A percentile compares a stretch with the other conserved stretches of the same genome.
These are phyloP conservation scores for Listronotus bonariensis DNA, from an alignment of 1,140 invertebrate genomes.

Conservation along the genomic window DNA sequence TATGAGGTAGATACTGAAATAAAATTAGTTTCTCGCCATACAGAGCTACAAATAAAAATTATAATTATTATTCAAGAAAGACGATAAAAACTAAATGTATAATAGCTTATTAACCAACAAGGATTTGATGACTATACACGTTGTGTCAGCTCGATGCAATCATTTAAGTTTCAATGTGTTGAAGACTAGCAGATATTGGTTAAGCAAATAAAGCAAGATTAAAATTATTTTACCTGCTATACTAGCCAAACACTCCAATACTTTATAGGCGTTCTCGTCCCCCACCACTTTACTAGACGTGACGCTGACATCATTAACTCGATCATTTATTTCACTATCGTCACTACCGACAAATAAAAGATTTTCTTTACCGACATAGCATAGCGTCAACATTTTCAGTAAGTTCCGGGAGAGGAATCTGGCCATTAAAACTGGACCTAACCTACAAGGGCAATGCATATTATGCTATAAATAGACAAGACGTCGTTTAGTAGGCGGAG, in stretches of 20 bases:
- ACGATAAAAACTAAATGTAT: too few relatives aligned
- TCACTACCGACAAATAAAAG: slow-evolving; percentile 59
- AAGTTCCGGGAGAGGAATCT: slow-evolving; percentile 89
- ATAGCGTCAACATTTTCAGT: slow-evolving; percentile 89
- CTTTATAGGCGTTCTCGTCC: slow-evolving; percentile 80
- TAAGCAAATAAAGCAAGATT: neutral
- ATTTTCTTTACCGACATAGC: slow-evolving; percentile 88
- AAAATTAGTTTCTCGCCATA: slow-evolving; percentile 95
- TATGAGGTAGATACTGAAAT: slow-evolving; percentile 92
- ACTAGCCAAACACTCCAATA: slow-evolving; percentile 84
- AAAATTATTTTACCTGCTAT: slow-evolving; percentile 76
- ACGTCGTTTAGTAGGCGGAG: too few relatives aligned
- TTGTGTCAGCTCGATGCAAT: too few relatives aligned
- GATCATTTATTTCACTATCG: slow-evolving; percentile 54
- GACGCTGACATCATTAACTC: slow-evolving; percentile 57
- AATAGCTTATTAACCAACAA: too few relatives aligned
- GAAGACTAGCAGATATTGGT: too few relatives aligned
- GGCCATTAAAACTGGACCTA: slow-evolving; percentile 94
- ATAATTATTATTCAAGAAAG: too few relatives aligned
- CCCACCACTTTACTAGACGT: slow-evolving; percentile 69
- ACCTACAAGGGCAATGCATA: too few relatives aligned
- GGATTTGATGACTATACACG: too few relatives aligned
- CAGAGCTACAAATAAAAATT: slow-evolving; percentile 63
- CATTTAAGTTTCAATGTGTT: too few relatives aligned
- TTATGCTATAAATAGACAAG: too few relatives aligned